A percentile compares a stretch with the other conserved stretches of the same genome.
Conservation (phyloP, 2,888 invertebrate genomes). For the Cephus pygmeus region DNA sequence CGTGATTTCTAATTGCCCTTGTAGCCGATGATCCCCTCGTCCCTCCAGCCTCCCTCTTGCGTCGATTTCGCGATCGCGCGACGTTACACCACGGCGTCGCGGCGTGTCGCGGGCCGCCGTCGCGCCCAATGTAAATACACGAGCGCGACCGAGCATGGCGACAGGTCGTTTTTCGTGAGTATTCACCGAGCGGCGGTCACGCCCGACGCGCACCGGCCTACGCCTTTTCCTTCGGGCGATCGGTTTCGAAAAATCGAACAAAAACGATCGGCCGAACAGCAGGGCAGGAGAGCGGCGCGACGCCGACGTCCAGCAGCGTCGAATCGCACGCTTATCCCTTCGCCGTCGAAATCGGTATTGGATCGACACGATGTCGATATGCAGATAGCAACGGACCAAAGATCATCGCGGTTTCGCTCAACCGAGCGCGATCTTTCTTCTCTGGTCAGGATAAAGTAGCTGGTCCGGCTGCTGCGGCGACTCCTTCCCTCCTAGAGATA, state of each 20-base stretch:
- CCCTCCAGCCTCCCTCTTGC: background rate
- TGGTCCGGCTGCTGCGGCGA: background rate
- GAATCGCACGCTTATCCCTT: background rate
- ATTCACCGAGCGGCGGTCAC: conserved; percentile 49
- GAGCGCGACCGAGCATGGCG: conserved; percentile 48
- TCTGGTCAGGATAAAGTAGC: background rate
- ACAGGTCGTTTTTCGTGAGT: conserved; percentile 49
- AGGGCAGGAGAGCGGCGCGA: background rate
- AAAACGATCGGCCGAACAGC: conserved; percentile 25
- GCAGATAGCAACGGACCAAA: background rate
- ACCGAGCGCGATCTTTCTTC: background rate
- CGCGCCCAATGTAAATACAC: conserved; percentile 47
- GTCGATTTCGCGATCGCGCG: background rate
- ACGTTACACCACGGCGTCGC: conserved; percentile 14
- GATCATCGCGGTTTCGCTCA: background rate
- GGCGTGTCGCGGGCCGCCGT: conserved; percentile 11
- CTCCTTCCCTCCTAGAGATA: background rate
- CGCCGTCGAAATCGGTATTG: background rate
- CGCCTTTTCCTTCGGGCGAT: conserved; percentile 44
- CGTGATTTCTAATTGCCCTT: background rate
- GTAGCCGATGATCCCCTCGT: background rate
- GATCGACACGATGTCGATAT: background rate
- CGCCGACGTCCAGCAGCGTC: background rate
- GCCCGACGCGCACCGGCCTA: conserved; percentile 41
- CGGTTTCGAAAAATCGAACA: conserved; percentile 47